These are phyloP conservation scores for Ceratoteleas bidentatus DNA, from an alignment of 1,140 invertebrate species.

Conservation along the genomic window DNA sequence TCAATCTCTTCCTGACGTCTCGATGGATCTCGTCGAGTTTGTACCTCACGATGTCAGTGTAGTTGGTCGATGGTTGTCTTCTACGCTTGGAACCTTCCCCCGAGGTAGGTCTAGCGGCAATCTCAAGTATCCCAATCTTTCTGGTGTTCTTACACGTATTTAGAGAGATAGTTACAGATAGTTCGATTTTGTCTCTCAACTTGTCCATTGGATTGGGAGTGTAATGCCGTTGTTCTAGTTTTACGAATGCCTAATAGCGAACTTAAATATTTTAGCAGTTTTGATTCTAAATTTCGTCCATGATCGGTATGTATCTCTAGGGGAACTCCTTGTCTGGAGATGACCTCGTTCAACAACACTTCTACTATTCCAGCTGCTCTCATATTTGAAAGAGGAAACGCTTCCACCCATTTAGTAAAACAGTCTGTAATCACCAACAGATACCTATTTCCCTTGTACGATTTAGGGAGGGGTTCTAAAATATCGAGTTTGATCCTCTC, in stretches of 20 bases:
- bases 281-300: slow-evolving; percentile 26
- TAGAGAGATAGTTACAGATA: slow-evolving; percentile 13
- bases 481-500: slow-evolving; percentile 61
- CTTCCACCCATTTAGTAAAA: slow-evolving; percentile 15
- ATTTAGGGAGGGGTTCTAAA: slow-evolving; percentile 45
- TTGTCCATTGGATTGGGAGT: no score
- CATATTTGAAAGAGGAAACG: slow-evolving; percentile 16
- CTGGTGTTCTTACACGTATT: slow-evolving; percentile 22
- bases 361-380: slow-evolving; percentile 33
- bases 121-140: slow-evolving; percentile 26
- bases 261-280: slow-evolving; percentile 13
- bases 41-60: no score
- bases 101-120: not conserved
- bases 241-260: slow-evolving; percentile 17
- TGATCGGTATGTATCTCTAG: no score
- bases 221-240: no score
- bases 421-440: slow-evolving; percentile 7
- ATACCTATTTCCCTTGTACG: slow-evolving; percentile 38
- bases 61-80: no score
- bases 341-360: slow-evolving; percentile 45
- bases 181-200: slow-evolving; percentile 15
- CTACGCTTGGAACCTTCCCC: no score
- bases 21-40: no score
- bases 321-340: no score
- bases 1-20: no score